These are phyloP conservation scores for Pollenia amentaria DNA, from an alignment of 2,888 invertebrate species.

Conservation along the genomic window DNA sequence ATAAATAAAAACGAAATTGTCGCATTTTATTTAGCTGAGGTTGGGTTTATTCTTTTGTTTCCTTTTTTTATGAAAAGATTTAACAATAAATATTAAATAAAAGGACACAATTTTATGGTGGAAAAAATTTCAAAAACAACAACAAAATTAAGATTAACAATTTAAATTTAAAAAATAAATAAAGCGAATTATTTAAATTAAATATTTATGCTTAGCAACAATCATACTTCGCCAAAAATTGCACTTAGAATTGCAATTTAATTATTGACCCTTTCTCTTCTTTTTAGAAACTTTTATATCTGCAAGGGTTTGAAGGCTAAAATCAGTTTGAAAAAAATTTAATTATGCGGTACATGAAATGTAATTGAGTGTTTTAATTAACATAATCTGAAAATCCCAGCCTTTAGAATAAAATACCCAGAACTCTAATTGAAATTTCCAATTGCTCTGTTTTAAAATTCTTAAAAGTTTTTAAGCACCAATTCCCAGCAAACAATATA, in stretches of 20 bases:
- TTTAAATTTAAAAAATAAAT: too few relatives aligned
- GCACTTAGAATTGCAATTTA: too few relatives aligned
- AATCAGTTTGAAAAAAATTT: too few relatives aligned
- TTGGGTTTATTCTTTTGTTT: not conserved
- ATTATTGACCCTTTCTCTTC: too few relatives aligned
- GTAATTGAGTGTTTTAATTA: slow-evolving; percentile 49
- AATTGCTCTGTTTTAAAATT: not conserved
- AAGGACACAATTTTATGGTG: not conserved
- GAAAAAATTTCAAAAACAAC: not conserved
- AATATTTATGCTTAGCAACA: too few relatives aligned
- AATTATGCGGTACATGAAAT: slow-evolving; percentile 21
- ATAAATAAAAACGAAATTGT: slow-evolving; percentile 52
- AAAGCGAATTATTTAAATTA: too few relatives aligned
- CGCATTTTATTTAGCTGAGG: slow-evolving; percentile 14
- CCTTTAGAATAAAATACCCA: not conserved
- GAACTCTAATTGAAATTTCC: not conserved
- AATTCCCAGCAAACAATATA: too few relatives aligned
- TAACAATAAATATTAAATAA: not conserved
- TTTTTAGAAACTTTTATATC: too few relatives aligned
- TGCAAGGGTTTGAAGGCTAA: too few relatives aligned
- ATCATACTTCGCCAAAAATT: too few relatives aligned
- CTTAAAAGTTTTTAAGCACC: not conserved
- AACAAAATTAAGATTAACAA: too few relatives aligned
- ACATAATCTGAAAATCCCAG: slow-evolving; percentile 12
- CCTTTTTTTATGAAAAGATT: not conserved